Evolutionary conservation across 2,797 vertebrate genomes (phyloP), one percentile per base, ranked within the genome.

Genomic region (Lagocephalus sceleratus): DNA sequence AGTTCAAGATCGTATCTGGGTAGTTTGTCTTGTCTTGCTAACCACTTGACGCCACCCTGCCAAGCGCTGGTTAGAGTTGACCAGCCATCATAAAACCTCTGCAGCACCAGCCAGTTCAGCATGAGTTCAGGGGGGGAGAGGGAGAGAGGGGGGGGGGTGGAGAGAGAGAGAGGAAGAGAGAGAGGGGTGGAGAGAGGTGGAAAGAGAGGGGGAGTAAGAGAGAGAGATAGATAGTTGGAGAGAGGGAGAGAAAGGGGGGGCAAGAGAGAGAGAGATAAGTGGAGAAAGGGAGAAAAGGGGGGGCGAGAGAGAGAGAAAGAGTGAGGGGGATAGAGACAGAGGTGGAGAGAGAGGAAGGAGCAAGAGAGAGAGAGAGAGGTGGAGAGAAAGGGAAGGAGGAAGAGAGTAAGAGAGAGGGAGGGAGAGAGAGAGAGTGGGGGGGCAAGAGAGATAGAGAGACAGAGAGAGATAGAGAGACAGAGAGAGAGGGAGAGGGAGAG

Each of bases 31-130:
- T 57, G 57, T 57, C 76, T 51, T 71, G 74, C 83, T 79, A 80
- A 87, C 84, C 80, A 57, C 82, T 81, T 29, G 74, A 86, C 78
- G 75, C 83, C 81, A 76, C 76, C 65, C 70, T 87, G 85, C 87
- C 85, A 88, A 83, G 68, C 1, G 19, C 79, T 85, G 84, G 87
- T 86, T 88, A 89, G 81, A 82, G 85, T 75, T 81, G 83, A 87
- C 78, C 76, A 79, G 86, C 86, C 75, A 69, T 84, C 77, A 86
- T 77, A 89, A 88, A 88, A 87, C 66, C 75, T 76, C 75, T 1
- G 67, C 73, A 66, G 74, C 47, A 62, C 6, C 39, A 41, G 45
- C 47, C 41, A 55, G 86, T 88, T 89, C 85, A 87, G 76, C 51
- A 59, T 25, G 83, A 89, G 85, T 88, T 89, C 87, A 87, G 53